Evolutionary conservation across 2,888 invertebrate genomes (phyloP).

Genomic region (Coenonympha glycerion): DNA sequence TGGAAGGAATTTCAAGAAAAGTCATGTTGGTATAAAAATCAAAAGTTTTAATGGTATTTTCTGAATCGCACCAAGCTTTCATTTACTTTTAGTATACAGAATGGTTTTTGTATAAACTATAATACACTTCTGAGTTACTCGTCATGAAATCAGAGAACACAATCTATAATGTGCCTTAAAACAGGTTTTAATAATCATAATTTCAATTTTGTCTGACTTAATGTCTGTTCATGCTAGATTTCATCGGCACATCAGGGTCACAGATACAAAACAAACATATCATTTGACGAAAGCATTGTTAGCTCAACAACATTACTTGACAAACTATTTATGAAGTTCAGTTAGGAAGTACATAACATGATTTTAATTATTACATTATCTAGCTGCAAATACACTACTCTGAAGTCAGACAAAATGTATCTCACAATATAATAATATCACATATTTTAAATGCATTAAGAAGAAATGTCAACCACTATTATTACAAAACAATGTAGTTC

Average conservation of each 20-base stretch:
- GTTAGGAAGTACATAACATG: conserved; percentile 32
- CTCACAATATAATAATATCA: conserved; percentile 73
- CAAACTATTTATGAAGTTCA: conserved; percentile 28
- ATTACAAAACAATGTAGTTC: conserved; percentile 31
- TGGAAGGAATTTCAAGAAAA: conserved; percentile 42
- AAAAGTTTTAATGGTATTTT: conserved; percentile 77
- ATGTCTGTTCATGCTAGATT: conserved; percentile 45
- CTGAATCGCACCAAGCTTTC: conserved; percentile 77
- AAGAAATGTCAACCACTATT: conserved; percentile 59
- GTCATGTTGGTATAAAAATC: conserved; percentile 74
- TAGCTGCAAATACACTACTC: conserved; percentile 65
- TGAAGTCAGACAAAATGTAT: conserved; percentile 74
- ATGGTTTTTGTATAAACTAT: conserved; percentile 72
- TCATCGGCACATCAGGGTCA: conserved; percentile 60
- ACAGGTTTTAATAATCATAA: conserved; percentile 53
- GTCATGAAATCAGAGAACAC: conserved; percentile 55
- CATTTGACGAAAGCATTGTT: conserved; percentile 36
- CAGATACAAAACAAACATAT: conserved; percentile 30
- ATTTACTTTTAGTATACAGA: conserved; percentile 76
- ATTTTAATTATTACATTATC: conserved; percentile 45
- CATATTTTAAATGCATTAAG: conserved; percentile 75
- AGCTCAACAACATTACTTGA: conserved; percentile 33
- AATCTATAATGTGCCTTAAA: conserved; percentile 55
- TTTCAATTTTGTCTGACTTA: conserved; percentile 72
- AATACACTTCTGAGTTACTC: conserved; percentile 62